Evolutionary conservation across 2,797 vertebrate species (phyloP).

Genomic region (Acrocephalus scirpaceus): DNA sequence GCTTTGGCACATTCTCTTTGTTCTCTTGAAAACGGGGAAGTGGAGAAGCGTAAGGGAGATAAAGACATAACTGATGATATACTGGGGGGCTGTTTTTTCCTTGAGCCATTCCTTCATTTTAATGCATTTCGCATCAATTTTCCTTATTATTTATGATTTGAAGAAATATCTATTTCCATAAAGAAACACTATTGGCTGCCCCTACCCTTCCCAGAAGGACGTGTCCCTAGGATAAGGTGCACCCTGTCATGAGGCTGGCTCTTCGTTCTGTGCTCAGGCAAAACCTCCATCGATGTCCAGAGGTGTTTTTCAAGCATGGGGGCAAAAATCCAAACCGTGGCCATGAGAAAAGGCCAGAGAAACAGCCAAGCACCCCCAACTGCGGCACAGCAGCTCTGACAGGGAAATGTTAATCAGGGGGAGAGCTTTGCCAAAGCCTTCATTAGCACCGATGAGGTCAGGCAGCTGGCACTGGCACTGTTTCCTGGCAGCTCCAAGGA

Average conservation of each 20-base stretch:
- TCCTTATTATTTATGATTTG: background rate
- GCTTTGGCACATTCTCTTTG: constrained; percentile 54
- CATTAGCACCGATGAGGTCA: background rate
- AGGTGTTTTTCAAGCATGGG: rapidly evolving
- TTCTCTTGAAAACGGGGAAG: background rate
- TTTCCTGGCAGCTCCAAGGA: background rate
- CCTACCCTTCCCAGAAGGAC: background rate
- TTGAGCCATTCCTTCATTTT: background rate
- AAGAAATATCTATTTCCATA: background rate
- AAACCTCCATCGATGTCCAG: background rate
- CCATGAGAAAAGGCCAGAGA: background rate
- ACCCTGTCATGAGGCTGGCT: background rate
- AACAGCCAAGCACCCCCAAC: background rate
- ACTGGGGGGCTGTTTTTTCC: background rate
- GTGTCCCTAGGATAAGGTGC: rapidly evolving
- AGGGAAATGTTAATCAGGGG: background rate
- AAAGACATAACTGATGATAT: background rate
- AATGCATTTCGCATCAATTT: background rate
- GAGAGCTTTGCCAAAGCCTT: background rate
- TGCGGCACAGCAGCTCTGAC: background rate
- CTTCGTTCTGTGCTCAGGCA: background rate
- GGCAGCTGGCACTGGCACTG: background rate
- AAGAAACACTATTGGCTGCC: background rate
- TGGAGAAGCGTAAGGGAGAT: constrained; percentile 7
- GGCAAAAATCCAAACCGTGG: background rate